phyloP scores from a whole-genome alignment of 2,113 vertebrate species.

The Egretta garzetta region DNA sequence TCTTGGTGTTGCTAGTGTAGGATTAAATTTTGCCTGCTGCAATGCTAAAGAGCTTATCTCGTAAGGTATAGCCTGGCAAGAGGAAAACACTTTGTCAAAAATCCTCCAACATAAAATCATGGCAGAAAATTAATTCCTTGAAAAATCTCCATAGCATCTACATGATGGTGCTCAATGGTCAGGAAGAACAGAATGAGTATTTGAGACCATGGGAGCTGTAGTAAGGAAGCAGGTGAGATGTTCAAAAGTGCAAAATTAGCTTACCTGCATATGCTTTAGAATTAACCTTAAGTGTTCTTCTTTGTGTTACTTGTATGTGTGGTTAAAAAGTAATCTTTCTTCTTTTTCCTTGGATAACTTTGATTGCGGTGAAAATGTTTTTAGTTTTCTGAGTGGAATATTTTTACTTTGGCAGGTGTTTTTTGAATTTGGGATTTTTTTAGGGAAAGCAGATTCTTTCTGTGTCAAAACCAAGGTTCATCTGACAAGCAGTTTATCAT shows the following conservation, averaged over 20 bases:
- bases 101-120: not conserved
- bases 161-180: not conserved
- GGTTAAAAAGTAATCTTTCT: not conserved
- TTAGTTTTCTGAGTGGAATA: not conserved
- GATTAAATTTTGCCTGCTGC: not conserved
- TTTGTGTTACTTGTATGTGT: not conserved
- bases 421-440: not conserved
- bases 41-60: not conserved
- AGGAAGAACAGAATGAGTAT: not conserved
- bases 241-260: not conserved
- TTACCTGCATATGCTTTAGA: not conserved
- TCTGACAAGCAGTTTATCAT: not conserved
- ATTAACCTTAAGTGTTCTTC: not conserved
- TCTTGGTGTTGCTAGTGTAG: not conserved
- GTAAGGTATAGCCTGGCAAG: not conserved
- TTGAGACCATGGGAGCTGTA: not conserved
- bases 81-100: not conserved
- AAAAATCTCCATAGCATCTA: not conserved
- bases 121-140: not conserved
- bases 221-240: not conserved
- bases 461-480: not conserved
- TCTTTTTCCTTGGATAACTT: not conserved
- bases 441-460: not conserved
- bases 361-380: not conserved
- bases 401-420: not conserved